Conservation (phyloP, 2,888 invertebrate species). For the Noctuana brunneofusca region DNA sequence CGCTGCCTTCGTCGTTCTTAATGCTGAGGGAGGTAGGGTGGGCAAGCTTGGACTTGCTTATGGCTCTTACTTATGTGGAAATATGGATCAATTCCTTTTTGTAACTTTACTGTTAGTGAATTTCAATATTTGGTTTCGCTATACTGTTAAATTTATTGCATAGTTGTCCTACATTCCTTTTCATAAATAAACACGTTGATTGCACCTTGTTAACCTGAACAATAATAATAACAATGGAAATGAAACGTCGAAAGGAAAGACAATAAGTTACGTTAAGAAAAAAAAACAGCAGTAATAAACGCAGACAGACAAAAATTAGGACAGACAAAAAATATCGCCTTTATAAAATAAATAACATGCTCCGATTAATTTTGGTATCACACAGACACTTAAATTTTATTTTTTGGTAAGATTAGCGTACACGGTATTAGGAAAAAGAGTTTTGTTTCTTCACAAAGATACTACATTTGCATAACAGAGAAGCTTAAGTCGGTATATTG, state of each 20-base stretch:
- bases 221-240: too few species aligned
- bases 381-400: too few species aligned
- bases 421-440: too few species aligned
- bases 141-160: background rate
- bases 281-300: too few species aligned
- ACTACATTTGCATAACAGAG: background rate
- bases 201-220: background rate
- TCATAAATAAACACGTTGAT: background rate
- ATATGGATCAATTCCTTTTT: background rate
- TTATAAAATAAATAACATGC: too few species aligned
- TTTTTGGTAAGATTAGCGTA: too few species aligned
- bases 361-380: too few species aligned
- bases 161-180: background rate
- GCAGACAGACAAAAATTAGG: too few species aligned
- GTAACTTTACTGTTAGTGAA: background rate
- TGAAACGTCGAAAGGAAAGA: too few species aligned
- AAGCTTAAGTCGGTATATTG: conserved; percentile 8
- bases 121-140: background rate
- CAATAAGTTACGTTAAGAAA: too few species aligned
- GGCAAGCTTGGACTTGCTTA: conserved; percentile 38
- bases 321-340: too few species aligned
- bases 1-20: conserved; percentile 65
- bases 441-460: background rate
- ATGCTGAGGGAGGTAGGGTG: conserved; percentile 49
- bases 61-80: conserved; percentile 3